These are phyloP conservation scores for Papilio helenus DNA, from an alignment of 1,140 invertebrate genomes.

Conservation along the genomic window DNA sequence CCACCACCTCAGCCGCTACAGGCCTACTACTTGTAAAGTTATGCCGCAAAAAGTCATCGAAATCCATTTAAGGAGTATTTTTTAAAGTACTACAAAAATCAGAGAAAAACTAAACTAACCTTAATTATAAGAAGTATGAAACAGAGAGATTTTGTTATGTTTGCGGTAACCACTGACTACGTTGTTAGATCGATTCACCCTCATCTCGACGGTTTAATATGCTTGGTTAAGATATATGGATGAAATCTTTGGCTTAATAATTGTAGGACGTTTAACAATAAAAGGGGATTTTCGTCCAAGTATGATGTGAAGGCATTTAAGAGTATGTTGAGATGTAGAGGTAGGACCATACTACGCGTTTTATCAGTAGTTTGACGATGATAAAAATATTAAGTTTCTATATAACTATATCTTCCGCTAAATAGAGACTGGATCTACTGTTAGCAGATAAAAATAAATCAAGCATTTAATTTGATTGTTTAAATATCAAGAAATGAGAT, in stretches of 20 bases:
- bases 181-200: not conserved
- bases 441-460: no score
- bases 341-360: no score
- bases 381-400: no score
- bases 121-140: not conserved
- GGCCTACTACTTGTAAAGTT: conserved; percentile 57
- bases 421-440: no score
- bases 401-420: no score
- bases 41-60: conserved; percentile 49
- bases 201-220: not conserved
- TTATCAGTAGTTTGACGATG: no score
- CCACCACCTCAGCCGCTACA: conserved; percentile 52
- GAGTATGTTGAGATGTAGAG: no score
- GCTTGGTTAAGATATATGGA: not conserved
- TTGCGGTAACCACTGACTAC: conserved; percentile 11
- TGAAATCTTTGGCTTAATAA: not conserved
- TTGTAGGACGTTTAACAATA: not conserved
- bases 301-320: no score
- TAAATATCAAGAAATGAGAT: not conserved
- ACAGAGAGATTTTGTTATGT: not conserved
- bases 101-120: no score
- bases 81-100: not conserved
- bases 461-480: not conserved
- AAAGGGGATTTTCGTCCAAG: no score
- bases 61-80: conserved; percentile 39